Percentiles rank a stretch among this genome's conserved stretches.
These are phyloP conservation scores for Ophioninae sp. DNA, from an alignment of 2,888 invertebrate species.

Conservation along the genomic window DNA sequence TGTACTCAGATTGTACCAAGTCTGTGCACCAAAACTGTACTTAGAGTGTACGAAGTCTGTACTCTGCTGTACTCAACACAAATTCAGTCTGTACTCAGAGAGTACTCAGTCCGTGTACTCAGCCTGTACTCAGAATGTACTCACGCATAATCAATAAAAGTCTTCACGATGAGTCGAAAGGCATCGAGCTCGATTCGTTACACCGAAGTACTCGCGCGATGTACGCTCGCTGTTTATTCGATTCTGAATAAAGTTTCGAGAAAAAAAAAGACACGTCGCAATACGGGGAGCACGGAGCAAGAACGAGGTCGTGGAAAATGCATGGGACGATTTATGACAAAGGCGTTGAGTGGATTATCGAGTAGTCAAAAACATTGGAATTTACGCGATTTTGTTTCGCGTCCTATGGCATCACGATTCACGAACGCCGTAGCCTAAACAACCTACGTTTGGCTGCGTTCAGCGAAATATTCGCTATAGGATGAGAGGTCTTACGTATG, in stretches of 20 bases:
- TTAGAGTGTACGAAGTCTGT: too few relatives aligned
- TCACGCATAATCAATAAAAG: too few relatives aligned
- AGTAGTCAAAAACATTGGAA: not conserved
- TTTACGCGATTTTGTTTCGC: not conserved
- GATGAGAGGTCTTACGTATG: slow-evolving; percentile 37
- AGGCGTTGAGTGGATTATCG: not conserved
- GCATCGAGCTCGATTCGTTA: not conserved
- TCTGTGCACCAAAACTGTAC: too few relatives aligned
- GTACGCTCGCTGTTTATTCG: slow-evolving; percentile 2
- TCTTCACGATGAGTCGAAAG: not conserved
- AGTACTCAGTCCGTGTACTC: too few relatives aligned
- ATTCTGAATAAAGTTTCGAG: not conserved
- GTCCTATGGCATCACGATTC: slow-evolving; percentile 19
- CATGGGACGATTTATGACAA: not conserved
- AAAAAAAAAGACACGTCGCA: not conserved
- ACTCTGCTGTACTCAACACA: too few relatives aligned
- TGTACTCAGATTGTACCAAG: too few relatives aligned
- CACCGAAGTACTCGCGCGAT: not conserved
- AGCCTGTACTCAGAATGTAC: too few relatives aligned
- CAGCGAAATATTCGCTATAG: slow-evolving; percentile 32
- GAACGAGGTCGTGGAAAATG: slow-evolving; percentile 3
- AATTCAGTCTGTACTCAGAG: too few relatives aligned
- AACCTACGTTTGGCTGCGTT: slow-evolving; percentile 35
- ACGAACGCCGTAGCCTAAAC: slow-evolving; percentile 27
- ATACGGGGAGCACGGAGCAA: not conserved